phyloP scores from a whole-genome alignment of 1,140 invertebrate species.

The Rhyacophila brunnea region DNA sequence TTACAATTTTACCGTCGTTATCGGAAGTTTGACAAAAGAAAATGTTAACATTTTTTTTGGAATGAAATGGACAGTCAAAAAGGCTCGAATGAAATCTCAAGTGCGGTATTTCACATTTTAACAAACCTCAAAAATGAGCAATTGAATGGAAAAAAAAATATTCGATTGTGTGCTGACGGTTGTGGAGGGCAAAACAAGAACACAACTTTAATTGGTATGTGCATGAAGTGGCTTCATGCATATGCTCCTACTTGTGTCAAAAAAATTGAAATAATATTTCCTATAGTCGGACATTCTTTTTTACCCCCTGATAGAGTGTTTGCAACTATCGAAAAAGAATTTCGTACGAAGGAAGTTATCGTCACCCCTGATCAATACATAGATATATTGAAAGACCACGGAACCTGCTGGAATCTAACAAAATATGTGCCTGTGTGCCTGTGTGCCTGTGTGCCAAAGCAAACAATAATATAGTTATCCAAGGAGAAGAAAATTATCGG shows the following conservation, averaged over 20 bases:
- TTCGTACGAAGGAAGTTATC: constrained; percentile 29
- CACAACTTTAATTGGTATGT: constrained; percentile 30
- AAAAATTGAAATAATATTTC: constrained; percentile 34
- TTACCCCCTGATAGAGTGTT: constrained; percentile 32
- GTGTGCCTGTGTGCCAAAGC: neutral
- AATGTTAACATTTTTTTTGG: constrained; percentile 23
- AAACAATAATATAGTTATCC: neutral
- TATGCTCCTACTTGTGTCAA: constrained; percentile 8
- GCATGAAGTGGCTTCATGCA: constrained; percentile 26
- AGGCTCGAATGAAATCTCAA: constrained; percentile 31
- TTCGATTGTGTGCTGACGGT: constrained; percentile 36
- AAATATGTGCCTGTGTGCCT: neutral
- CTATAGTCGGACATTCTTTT: constrained; percentile 34
- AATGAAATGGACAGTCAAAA: constrained; percentile 32
- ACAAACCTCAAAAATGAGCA: constrained; percentile 6
- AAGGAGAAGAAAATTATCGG: constrained; percentile 6
- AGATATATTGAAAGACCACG: constrained; percentile 1
- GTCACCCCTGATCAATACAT: constrained; percentile 25
- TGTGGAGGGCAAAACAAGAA: constrained; percentile 39
- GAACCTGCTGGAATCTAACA: neutral
- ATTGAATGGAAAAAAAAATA: constrained; percentile 11
- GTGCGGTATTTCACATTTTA: constrained; percentile 26
- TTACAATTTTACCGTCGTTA: constrained; percentile 34
- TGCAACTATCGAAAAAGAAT: constrained; percentile 17
- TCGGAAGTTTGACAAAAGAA: constrained; percentile 17